Evolutionary conservation across 1,140 invertebrate species (phyloP).

Genomic region (Micrasema longulum): DNA sequence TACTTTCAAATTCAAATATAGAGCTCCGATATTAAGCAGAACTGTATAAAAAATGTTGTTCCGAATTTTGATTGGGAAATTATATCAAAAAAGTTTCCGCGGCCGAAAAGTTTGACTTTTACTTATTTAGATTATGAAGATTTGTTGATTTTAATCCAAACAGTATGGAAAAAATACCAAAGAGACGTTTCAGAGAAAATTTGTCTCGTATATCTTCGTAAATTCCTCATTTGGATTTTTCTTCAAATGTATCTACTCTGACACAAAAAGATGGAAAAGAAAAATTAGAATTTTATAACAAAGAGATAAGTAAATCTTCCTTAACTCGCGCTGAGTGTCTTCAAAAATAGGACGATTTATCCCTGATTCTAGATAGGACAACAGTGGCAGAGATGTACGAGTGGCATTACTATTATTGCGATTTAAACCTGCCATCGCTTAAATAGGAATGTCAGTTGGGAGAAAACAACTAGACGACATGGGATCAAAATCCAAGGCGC

Average conservation of each 20-base stretch:
- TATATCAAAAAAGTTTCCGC: neutral
- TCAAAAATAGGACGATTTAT: constrained; percentile 36
- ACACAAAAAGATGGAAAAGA: no score
- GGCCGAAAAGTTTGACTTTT: neutral
- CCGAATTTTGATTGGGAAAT: neutral
- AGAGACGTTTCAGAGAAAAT: constrained; percentile 1
- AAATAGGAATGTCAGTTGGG: constrained; percentile 3
- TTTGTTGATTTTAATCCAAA: constrained; percentile 11
- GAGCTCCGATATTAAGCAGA: neutral
- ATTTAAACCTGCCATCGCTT: constrained; percentile 23
- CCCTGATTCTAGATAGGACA: constrained; percentile 30
- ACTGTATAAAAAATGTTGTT: neutral
- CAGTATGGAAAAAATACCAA: neutral
- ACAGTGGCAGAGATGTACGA: constrained; percentile 32
- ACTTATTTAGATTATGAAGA: constrained; percentile 12
- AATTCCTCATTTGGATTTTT: constrained; percentile 34
- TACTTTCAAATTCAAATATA: neutral
- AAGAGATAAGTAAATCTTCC: constrained; percentile 40
- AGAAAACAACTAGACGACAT: neutral
- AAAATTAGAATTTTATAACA: constrained; percentile 29
- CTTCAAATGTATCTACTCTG: no score
- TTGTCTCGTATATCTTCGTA: constrained; percentile 27
- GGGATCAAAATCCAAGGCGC: no score
- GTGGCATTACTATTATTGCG: constrained; percentile 30
- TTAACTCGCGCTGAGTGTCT: constrained; percentile 22